Evolutionary conservation across 2,113 vertebrate genomes (phyloP).

Genomic region (Meles meles): DNA sequence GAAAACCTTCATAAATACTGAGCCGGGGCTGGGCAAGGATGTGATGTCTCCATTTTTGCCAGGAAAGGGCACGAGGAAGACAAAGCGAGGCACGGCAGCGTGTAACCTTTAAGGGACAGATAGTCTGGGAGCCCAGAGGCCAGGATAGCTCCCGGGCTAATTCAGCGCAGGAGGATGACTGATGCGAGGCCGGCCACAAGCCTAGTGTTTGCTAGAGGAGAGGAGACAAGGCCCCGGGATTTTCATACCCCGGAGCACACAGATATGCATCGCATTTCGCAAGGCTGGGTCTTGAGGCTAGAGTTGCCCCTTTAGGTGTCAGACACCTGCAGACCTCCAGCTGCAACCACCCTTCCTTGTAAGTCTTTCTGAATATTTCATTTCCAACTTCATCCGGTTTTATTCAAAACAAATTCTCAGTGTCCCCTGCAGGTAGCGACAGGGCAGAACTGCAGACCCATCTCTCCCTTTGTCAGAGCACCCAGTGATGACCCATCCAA

Average conservation of each 20-base stretch:
- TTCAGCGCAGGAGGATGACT: slow-evolving; percentile 33
- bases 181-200: neutral
- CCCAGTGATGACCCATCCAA: neutral
- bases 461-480: neutral
- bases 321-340: neutral
- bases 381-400: neutral
- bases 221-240: neutral
- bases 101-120: slow-evolving; percentile 86
- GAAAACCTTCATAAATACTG: slow-evolving; percentile 95
- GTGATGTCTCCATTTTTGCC: slow-evolving; percentile 98
- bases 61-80: slow-evolving; percentile 90
- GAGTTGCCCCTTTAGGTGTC: neutral
- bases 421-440: neutral
- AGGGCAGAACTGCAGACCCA: neutral
- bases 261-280: neutral
- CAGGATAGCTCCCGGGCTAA: slow-evolving; percentile 19
- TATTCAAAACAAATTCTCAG: neutral
- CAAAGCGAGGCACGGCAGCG: slow-evolving; percentile 83
- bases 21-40: slow-evolving; percentile 87
- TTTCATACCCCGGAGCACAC: neutral
- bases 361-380: neutral
- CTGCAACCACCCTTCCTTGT: neutral
- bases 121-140: slow-evolving; percentile 56
- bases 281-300: neutral
- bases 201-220: neutral